phyloP scores from a whole-genome alignment of 1,140 invertebrate genomes.

The Coelopa frigida region DNA sequence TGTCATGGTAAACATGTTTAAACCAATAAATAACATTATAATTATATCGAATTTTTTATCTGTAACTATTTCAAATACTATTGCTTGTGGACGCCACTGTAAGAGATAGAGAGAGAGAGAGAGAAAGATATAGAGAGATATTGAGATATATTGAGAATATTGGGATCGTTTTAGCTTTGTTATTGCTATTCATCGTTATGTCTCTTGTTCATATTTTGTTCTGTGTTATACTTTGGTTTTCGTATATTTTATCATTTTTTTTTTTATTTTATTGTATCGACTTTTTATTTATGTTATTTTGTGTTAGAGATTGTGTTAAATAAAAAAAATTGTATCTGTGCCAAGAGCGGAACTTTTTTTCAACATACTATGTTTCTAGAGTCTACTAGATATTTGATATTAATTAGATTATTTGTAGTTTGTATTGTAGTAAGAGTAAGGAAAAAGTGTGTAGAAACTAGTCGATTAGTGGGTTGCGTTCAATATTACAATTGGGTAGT shows the following conservation, averaged over 20 bases:
- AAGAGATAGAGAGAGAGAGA: conserved; percentile 25
- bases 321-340: conserved; percentile 6
- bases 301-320: no score
- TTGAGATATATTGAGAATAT: conserved; percentile 3
- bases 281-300: no score
- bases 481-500: no score
- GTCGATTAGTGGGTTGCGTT: no score
- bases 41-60: conserved; percentile 99
- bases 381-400: no score
- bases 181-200: not conserved
- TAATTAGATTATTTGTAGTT: no score
- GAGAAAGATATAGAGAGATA: conserved; percentile 13
- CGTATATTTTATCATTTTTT: not conserved
- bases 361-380: no score
- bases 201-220: conserved; percentile 1
- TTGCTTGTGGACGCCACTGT: conserved; percentile 89
- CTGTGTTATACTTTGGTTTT: not conserved
- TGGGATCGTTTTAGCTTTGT: conserved; percentile 2
- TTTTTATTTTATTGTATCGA: not conserved
- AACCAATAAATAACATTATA: conserved; percentile 97
- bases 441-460: no score
- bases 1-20: conserved; percentile 99
- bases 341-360: conserved; percentile 11
- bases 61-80: conserved; percentile 94
- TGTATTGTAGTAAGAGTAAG: no score